A percentile compares a stretch with the other conserved stretches of the same genome.
Evolutionary conservation across 2,888 invertebrate genomes (phyloP).

Genomic region (Tigriopus californicus): DNA sequence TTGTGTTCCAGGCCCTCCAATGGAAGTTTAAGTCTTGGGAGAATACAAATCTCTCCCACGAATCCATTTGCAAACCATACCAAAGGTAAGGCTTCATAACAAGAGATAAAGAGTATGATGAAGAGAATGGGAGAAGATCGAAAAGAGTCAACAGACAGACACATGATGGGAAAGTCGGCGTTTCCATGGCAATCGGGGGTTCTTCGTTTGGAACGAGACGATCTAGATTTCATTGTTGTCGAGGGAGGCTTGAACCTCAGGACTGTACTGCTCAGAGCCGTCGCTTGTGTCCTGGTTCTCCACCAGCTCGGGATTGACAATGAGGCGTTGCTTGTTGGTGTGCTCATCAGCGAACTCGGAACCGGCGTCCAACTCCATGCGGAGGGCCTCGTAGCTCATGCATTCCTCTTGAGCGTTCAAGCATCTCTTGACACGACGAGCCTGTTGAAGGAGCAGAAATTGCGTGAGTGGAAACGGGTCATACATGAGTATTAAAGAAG

Average conservation of each 20-base stretch:
- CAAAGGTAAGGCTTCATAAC: too few relatives aligned
- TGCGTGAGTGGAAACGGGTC: background rate
- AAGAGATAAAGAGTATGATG: too few relatives aligned
- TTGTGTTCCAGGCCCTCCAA: too few relatives aligned
- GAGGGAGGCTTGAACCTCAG: background rate
- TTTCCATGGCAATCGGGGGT: too few relatives aligned
- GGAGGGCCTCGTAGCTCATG: background rate
- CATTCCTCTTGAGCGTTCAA: conserved; percentile 10
- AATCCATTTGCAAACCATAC: too few relatives aligned
- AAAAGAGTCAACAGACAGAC: too few relatives aligned
- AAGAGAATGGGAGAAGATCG: too few relatives aligned
- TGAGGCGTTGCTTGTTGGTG: background rate
- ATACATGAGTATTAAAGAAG: too few relatives aligned
- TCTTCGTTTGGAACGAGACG: too few relatives aligned
- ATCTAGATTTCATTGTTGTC: background rate
- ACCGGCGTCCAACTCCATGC: background rate
- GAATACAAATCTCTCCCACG: too few relatives aligned
- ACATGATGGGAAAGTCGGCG: too few relatives aligned
- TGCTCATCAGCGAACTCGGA: background rate
- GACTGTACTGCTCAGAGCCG: conserved; percentile 3
- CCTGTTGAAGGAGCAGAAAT: background rate
- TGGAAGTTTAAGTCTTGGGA: too few relatives aligned
- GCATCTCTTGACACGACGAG: conserved; percentile 8
- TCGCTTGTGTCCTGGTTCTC: conserved; percentile 4
- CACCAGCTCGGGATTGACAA: conserved; percentile 11